Conservation (phyloP, 2,797 vertebrate species). For the Lagodon rhomboides region DNA sequence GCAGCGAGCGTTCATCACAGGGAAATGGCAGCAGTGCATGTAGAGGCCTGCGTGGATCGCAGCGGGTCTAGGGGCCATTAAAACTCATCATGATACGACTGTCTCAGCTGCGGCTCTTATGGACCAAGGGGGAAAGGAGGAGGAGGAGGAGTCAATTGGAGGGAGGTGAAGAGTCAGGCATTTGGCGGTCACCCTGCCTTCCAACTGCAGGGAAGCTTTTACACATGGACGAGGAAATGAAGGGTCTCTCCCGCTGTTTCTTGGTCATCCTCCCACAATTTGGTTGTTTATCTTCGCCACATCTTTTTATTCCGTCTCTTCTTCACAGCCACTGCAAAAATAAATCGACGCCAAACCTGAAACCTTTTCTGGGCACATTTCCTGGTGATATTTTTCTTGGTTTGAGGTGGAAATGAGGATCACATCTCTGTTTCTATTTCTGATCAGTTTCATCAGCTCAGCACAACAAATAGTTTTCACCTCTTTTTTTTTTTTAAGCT, state of each 20-base stretch:
- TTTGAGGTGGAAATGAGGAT: background rate
- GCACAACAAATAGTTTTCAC: no score
- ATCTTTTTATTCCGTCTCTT: background rate
- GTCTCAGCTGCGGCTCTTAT: conserved; percentile 44
- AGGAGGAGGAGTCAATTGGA: conserved; percentile 24
- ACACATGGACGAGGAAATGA: conserved; percentile 59
- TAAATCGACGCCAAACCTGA: background rate
- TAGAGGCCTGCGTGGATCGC: conserved; percentile 47
- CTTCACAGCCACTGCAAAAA: background rate
- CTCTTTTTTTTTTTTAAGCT: no score
- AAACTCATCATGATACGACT: conserved; percentile 62
- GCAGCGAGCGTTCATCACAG: conserved; percentile 40
- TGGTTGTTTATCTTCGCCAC: background rate
- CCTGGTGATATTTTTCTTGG: background rate
- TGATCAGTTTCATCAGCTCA: background rate
- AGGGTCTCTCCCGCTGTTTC: conserved; percentile 37
- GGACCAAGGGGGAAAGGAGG: conserved; percentile 14
- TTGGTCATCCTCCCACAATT: background rate
- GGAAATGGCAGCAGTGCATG: conserved; percentile 47
- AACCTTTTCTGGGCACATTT: background rate
- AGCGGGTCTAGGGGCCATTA: conserved; percentile 63
- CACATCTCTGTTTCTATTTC: background rate
- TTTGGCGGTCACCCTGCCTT: conserved; percentile 41
- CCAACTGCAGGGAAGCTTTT: conserved; percentile 39
- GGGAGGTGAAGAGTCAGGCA: conserved; percentile 40